Evolutionary conservation across 2,113 vertebrate genomes (phyloP), one percentile per base, ranked within the genome.

Genomic region (Alligator mississippiensis): DNA sequence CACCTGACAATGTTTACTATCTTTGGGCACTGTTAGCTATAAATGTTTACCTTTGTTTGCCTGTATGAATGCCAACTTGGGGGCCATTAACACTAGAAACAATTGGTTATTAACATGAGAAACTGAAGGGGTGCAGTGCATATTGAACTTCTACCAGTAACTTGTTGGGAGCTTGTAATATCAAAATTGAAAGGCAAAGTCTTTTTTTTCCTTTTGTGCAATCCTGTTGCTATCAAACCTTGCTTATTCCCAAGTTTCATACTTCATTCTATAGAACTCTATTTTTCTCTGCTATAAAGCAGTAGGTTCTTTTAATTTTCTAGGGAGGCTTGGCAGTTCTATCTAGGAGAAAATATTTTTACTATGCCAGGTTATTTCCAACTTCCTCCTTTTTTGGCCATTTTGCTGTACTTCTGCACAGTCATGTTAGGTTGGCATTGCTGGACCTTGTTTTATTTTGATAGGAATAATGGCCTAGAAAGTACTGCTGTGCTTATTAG

Each of bases 21-120:
- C 97, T 97, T 97, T 97, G 98, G 97, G 94, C 95, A 98, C 93
- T 96, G 93, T 94, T 97, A 96, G 96, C 83, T 98, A 89, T 94
- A 98, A 98, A 98, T 98, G 98, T 99, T 98, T 99, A 98, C 98
- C 98, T 98, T 98, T 98, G 98, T 99, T 98, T 99, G 98, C 98
- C 98, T 99, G 98, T 99, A 98, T 99, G 98, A 98, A 99, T 99
- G 98, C 98, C 98, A 98, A 98, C 98, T 98, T 97, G 94, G 97
- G 87, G 98, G 97, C 97, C 95, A 94, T 97, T 97, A 97, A 92
- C 78, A 54, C 96, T 96, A 97, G 97, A 97, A 95, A 95, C 94
- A 94, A 87, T 89, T 95, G 94, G 55, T 95, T 95, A 92, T 95
- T 95, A 93, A 96, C 92, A 64, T 61, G 78, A 97, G 95, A 95